Conservation (phyloP, 1,140 invertebrate species). For the Drosophila guanche region DNA sequence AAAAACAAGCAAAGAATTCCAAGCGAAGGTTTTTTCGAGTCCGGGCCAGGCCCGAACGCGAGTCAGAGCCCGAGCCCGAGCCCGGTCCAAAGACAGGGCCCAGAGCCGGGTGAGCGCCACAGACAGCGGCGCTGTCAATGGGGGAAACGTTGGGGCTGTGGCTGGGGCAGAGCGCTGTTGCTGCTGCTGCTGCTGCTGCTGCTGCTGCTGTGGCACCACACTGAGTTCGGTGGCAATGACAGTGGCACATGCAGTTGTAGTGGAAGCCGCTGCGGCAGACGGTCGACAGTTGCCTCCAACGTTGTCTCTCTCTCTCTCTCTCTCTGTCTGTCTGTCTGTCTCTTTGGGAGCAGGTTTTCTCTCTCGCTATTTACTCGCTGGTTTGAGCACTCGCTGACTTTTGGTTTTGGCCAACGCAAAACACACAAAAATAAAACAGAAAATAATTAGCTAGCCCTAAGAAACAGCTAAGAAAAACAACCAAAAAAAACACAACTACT, state of each 20-base stretch:
- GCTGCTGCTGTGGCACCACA: conserved; percentile 73
- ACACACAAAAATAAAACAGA: conserved; percentile 48
- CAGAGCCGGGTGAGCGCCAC: conserved; percentile 43
- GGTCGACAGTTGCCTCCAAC: conserved; percentile 70
- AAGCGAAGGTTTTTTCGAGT: conserved; percentile 69
- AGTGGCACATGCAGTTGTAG: conserved; percentile 83
- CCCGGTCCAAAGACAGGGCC: conserved; percentile 9
- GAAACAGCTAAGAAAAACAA: conserved; percentile 19
- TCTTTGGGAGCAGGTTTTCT: conserved; percentile 34
- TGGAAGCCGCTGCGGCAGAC: conserved; percentile 73
- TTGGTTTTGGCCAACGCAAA: conserved; percentile 66
- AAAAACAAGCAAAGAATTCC: conserved; percentile 60
- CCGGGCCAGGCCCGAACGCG: conserved; percentile 37
- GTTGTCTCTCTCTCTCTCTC: conserved; percentile 36
- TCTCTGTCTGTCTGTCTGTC: conserved; percentile 12
- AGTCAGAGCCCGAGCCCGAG: conserved; percentile 22
- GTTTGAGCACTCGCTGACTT: conserved; percentile 55
- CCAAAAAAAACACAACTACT: conserved; percentile 20
- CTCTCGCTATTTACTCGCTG: conserved; percentile 53
- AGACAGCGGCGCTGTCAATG: not conserved
- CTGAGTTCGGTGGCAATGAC: conserved; percentile 84
- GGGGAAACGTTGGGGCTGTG: not conserved
- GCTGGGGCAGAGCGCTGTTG: conserved; percentile 13
- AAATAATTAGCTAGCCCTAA: conserved; percentile 75
- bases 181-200: not conserved